phyloP scores from a whole-genome alignment of 1,140 invertebrate genomes.

The Macrocentrus cingulum region DNA sequence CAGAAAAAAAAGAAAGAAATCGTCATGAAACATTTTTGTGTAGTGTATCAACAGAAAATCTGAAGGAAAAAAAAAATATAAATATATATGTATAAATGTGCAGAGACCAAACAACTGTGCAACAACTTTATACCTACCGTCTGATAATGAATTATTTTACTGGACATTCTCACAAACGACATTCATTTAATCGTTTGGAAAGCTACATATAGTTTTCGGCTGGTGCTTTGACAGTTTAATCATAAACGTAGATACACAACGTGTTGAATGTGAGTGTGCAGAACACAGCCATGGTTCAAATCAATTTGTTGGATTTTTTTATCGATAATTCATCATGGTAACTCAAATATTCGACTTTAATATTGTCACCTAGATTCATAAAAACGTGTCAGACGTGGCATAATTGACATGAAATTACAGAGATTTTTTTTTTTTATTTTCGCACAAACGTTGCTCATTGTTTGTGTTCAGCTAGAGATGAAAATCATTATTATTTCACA shows the following conservation, averaged over 20 bases:
- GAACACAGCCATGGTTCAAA: conserved; percentile 54
- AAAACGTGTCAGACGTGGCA: conserved; percentile 58
- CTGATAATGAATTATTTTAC: conserved; percentile 47
- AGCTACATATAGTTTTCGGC: conserved; percentile 30
- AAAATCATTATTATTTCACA: conserved; percentile 1
- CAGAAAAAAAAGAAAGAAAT: conserved; percentile 16
- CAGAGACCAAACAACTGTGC: conserved; percentile 41
- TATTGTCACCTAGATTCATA: conserved; percentile 60
- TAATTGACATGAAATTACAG: conserved; percentile 41
- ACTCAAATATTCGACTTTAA: conserved; percentile 53
- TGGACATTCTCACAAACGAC: conserved; percentile 55
- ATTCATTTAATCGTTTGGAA: not conserved
- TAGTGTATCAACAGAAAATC: conserved; percentile 42
- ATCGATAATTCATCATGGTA: conserved; percentile 56
- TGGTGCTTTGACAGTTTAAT: conserved; percentile 57
- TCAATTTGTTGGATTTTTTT: conserved; percentile 48
- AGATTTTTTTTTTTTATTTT: too few species aligned
- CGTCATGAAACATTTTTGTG: conserved; percentile 40
- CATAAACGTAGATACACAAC: conserved; percentile 53
- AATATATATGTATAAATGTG: not conserved
- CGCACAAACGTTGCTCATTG: too few species aligned
- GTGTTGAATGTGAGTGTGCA: conserved; percentile 38
- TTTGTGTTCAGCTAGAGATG: not conserved
- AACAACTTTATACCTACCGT: conserved; percentile 57
- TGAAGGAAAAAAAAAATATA: not conserved